These are phyloP conservation scores for Noctilio leporinus DNA, from an alignment of 2,113 vertebrate species.

Conservation along the genomic window DNA sequence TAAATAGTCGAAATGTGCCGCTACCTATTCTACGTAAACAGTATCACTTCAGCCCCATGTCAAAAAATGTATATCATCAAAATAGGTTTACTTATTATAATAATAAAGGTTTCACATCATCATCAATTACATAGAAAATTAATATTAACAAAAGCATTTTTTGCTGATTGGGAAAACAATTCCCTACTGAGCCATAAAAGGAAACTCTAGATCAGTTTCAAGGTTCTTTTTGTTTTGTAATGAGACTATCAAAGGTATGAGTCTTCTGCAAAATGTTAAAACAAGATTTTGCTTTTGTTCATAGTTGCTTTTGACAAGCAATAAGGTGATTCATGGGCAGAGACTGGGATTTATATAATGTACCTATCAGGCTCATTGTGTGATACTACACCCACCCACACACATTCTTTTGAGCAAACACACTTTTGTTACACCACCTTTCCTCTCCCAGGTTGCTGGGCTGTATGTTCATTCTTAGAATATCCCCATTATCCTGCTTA, in stretches of 20 bases:
- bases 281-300: conserved; percentile 30
- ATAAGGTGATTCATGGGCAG: background rate
- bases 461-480: background rate
- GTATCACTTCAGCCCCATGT: background rate
- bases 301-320: conserved; percentile 16
- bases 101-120: conserved; percentile 52
- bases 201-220: conserved; percentile 38
- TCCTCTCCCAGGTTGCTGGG: background rate
- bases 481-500: background rate
- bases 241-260: conserved; percentile 19
- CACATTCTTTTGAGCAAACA: background rate
- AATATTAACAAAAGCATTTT: conserved; percentile 7
- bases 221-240: conserved; percentile 39
- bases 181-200: conserved; percentile 3
- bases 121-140: conserved; percentile 51
- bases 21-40: conserved; percentile 27
- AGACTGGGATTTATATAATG: rapidly evolving
- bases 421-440: background rate
- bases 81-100: conserved; percentile 51
- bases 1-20: conserved; percentile 19
- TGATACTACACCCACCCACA: background rate
- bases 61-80: conserved; percentile 26
- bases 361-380: background rate
- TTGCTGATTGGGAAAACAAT: conserved; percentile 11
- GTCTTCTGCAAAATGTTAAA: conserved; percentile 17